Evolutionary conservation across 2,113 vertebrate species (phyloP).

Genomic region (Gavialis gangeticus): DNA sequence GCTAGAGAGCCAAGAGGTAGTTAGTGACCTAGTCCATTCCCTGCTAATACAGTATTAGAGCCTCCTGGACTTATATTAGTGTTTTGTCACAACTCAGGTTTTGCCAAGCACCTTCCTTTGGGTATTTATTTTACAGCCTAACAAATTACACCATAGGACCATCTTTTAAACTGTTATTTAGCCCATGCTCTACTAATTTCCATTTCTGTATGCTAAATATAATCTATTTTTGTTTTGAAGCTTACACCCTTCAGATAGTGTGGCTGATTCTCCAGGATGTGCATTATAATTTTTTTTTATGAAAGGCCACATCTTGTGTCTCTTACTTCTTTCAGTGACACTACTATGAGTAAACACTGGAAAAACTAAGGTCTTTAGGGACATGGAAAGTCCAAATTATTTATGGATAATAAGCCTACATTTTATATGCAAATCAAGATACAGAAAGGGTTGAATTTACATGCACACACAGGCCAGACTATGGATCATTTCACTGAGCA

Average conservation of each 20-base stretch:
- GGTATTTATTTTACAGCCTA: neutral
- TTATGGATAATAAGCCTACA: neutral
- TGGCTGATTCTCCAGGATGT: neutral
- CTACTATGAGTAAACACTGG: neutral
- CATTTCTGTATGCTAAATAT: neutral
- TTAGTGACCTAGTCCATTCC: neutral
- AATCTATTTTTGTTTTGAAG: neutral
- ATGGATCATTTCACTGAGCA: neutral
- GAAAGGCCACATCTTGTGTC: neutral
- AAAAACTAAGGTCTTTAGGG: neutral
- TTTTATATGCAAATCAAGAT: neutral
- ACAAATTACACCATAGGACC: neutral
- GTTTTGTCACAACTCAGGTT: slow-evolving; percentile 1
- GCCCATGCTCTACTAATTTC: neutral
- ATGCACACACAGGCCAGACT: neutral
- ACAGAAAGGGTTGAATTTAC: neutral
- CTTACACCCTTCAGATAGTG: neutral
- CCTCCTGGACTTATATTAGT: neutral
- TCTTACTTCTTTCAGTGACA: neutral
- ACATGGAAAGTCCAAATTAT: neutral
- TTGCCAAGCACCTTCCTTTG: neutral
- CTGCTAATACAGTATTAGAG: neutral
- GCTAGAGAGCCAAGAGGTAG: slow-evolving; percentile 16
- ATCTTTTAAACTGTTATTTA: neutral
- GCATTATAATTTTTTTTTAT: neutral